Conservation (phyloP, 1,140 invertebrate genomes). For the Diabrotica virgifera region DNA sequence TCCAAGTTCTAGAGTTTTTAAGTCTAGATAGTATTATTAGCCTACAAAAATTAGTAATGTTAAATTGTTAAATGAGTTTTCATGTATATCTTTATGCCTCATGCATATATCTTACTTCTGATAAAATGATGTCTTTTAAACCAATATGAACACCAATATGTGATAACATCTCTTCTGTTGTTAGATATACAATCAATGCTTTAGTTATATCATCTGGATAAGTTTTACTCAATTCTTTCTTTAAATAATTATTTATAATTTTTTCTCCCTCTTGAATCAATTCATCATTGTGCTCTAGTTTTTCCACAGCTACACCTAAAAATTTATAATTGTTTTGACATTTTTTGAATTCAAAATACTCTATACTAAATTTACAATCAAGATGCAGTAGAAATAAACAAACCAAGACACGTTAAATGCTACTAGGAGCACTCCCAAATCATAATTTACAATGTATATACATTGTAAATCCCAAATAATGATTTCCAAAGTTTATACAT, state of each 20-base stretch:
- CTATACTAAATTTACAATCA: no score
- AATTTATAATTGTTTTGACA: background rate
- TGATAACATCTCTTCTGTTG: constrained; percentile 63
- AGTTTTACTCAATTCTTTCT: constrained; percentile 59
- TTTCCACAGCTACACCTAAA: constrained; percentile 3
- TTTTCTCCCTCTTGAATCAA: constrained; percentile 64
- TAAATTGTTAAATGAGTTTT: no score
- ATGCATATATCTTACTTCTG: constrained; percentile 57
- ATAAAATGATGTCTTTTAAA: constrained; percentile 76
- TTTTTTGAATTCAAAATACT: constrained; percentile 49
- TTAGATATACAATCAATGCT: constrained; percentile 63
- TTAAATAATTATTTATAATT: constrained; percentile 58
- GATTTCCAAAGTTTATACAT: no score
- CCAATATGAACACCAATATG: constrained; percentile 73
- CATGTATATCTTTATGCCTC: no score
- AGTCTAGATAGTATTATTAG: no score
- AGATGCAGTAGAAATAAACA: no score
- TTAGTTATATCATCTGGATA: constrained; percentile 68
- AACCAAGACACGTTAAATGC: no score
- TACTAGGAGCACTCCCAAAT: no score
- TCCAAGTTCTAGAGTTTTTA: no score
- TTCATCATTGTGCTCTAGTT: constrained; percentile 63
- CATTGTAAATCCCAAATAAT: no score
- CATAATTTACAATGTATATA: no score
- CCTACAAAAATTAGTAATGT: no score